Percentiles rank a stretch among this genome's conserved stretches.
These are phyloP conservation scores for Rachycentron canadum DNA, from an alignment of 2,797 vertebrate species.

Conservation along the genomic window DNA sequence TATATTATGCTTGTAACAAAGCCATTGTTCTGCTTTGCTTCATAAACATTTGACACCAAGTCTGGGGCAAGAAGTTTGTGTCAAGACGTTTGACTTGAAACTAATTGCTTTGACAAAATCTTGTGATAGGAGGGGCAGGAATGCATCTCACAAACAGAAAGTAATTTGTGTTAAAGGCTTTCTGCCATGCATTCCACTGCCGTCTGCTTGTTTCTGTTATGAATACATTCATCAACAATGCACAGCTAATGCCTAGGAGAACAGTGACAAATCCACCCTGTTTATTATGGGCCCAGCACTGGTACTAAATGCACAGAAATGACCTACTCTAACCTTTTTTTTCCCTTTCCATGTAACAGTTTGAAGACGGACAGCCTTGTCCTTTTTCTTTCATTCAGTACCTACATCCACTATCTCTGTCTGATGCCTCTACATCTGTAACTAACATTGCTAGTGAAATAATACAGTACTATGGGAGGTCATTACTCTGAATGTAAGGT, in stretches of 20 bases:
- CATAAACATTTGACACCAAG: background rate
- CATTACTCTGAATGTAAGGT: conserved; percentile 11
- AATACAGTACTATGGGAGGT: background rate
- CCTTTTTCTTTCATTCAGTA: conserved; percentile 24
- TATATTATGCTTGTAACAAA: conserved; percentile 2
- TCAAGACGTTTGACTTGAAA: conserved; percentile 13
- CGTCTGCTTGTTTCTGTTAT: conserved; percentile 13
- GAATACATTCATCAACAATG: conserved; percentile 6
- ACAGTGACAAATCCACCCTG: conserved; percentile 9
- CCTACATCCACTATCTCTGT: background rate
- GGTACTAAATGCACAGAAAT: conserved; percentile 20
- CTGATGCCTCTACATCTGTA: background rate
- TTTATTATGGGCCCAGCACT: conserved; percentile 14
- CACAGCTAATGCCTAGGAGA: background rate
- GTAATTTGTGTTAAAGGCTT: conserved; percentile 44
- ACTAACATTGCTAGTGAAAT: conserved; percentile 26
- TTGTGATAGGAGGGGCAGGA: conserved; percentile 39
- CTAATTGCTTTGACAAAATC: conserved; percentile 36
- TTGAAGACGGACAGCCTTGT: background rate
- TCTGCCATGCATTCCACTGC: conserved; percentile 43
- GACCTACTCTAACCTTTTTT: conserved; percentile 16
- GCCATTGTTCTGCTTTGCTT: conserved; percentile 11
- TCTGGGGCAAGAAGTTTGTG: conserved; percentile 1
- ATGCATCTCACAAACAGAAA: conserved; percentile 48
- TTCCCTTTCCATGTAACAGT: conserved; percentile 1